Evolutionary conservation across 2,797 vertebrate species (phyloP).

Genomic region (Platalea minor): DNA sequence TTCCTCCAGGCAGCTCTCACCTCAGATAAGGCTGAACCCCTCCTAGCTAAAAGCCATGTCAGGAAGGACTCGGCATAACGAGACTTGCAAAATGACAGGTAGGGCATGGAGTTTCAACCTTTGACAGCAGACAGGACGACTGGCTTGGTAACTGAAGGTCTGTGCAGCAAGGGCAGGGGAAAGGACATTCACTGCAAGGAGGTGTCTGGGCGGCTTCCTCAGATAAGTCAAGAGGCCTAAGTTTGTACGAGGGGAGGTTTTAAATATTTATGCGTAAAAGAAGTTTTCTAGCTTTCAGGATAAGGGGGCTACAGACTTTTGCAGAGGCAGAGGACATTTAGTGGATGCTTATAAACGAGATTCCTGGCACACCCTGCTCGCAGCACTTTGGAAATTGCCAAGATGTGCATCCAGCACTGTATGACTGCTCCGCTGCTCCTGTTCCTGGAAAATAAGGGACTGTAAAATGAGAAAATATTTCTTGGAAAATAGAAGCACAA

Average conservation of each 20-base stretch:
- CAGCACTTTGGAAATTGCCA: background rate
- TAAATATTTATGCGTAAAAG: background rate
- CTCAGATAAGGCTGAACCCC: background rate
- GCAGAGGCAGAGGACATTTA: background rate
- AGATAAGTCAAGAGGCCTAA: background rate
- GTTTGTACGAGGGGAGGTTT: background rate
- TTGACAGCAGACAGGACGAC: background rate
- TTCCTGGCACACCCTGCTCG: background rate
- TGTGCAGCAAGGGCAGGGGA: background rate
- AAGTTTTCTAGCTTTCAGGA: background rate
- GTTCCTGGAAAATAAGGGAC: background rate
- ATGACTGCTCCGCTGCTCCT: background rate
- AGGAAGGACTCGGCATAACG: accelerated
- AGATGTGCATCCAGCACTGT: background rate
- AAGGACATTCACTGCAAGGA: background rate
- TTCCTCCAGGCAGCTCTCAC: background rate
- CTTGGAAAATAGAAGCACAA: background rate
- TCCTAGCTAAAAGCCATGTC: background rate
- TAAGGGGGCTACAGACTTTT: background rate
- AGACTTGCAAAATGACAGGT: background rate
- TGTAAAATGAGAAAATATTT: background rate
- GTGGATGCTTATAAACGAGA: background rate
- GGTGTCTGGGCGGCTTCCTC: background rate
- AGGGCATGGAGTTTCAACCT: background rate
- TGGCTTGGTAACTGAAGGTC: background rate